Evolutionary conservation across 2,888 invertebrate species (phyloP), one percentile per base, ranked within the genome.

Genomic region (Volucella bombylans): DNA sequence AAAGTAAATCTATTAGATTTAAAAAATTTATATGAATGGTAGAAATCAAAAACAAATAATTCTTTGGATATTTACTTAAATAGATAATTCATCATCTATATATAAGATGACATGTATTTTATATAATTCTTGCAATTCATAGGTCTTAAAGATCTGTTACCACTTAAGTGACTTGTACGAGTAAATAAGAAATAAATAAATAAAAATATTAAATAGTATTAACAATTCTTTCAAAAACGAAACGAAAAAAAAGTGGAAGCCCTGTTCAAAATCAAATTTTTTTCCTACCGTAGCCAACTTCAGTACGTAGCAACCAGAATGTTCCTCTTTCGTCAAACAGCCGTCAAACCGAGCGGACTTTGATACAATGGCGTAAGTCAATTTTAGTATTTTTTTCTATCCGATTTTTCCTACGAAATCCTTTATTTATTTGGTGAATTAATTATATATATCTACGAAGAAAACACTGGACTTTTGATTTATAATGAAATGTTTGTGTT

Each of bases 291-390:
- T 8, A 55, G 47, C 82, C 68, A 82, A 78, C 69, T 82, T 86
- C 82, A 18, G n/a, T 15, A n/a, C 10, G 6, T 38, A 55, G 15
- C 4, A 10, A n/a, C 54, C 31, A n/a, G 2, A 11, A 54, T 23
- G 10, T 50, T 73, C 1, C 82, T 86, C 86, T 86, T 86, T 86
- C 86, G 67, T 78, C 23, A 55, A 64, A 61, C 41, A 86, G 65
- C 82, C 86, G 82, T 86, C 45, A 45, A 82, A 62, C 77, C 18
- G 77, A 54, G 59, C 77, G 82, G 86, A 65, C 77, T 64, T 55
- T 64, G 87, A 76, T 81, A 89, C 87, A 88, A 90, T 90, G 90
- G 88, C 91, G 90, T 90, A 88, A 90, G 90, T 90, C 31, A 1
- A n/a, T 4, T 49, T 72, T 11, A 15, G 47, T 50, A n/a, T 9